Conservation (phyloP, 2,113 vertebrate genomes). For the Motacilla alba region DNA sequence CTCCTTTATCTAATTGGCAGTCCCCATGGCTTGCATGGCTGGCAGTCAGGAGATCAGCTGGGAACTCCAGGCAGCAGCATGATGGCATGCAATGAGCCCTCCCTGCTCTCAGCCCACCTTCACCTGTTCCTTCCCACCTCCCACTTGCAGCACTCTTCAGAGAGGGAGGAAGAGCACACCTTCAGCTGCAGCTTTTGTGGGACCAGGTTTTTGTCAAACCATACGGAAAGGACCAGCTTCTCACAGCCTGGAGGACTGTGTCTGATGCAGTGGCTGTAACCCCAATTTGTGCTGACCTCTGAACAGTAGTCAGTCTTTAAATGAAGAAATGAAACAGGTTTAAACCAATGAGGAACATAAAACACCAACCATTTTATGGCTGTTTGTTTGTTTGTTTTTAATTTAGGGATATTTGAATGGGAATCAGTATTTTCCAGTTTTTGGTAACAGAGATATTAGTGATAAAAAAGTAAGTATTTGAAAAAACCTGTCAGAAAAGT, state of each 20-base stretch:
- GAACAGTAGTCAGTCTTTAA: background rate
- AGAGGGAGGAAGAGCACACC: background rate
- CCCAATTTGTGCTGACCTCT: rapidly evolving
- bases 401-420: background rate
- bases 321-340: background rate
- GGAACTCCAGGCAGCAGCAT: background rate
- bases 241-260: background rate
- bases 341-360: background rate
- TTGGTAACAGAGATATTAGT: background rate
- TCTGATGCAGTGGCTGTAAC: background rate
- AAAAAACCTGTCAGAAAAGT: background rate
- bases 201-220: background rate
- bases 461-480: background rate
- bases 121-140: background rate
- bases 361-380: background rate
- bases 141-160: background rate
- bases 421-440: background rate
- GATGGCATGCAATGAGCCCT: background rate
- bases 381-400: background rate
- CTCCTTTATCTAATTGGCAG: background rate
- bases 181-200: background rate
- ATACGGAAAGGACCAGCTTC: rapidly evolving
- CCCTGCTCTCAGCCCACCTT: background rate
- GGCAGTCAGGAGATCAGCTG: background rate
- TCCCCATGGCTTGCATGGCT: background rate